Conservation (phyloP, 2,797 vertebrate genomes). For the Chelonia mydas region DNA sequence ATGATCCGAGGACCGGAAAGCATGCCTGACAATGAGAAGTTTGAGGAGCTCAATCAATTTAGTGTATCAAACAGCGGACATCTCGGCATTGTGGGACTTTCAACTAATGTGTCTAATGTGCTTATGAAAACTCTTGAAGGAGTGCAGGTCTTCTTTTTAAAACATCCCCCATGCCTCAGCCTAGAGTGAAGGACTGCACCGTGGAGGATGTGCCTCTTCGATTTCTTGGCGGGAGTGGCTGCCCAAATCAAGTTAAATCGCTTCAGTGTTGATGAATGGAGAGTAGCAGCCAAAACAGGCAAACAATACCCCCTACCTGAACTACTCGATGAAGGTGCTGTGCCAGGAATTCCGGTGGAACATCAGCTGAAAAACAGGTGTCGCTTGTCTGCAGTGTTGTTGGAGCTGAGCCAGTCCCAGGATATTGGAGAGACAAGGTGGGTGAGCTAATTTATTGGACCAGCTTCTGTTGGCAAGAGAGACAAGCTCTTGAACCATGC, state of each 20-base stretch:
- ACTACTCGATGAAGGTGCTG: fast-evolving
- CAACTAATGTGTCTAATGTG: neutral
- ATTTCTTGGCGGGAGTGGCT: neutral
- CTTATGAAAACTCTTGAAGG: fast-evolving
- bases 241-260: fast-evolving
- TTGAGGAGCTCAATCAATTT: neutral
- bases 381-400: neutral
- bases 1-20: neutral
- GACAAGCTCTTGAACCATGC: no score
- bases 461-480: no score
- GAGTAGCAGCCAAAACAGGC: fast-evolving
- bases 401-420: no score
- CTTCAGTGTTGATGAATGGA: neutral
- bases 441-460: no score
- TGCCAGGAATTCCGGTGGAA: fast-evolving
- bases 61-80: neutral
- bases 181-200: neutral
- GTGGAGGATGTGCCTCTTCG: neutral
- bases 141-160: neutral
- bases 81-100: neutral
- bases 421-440: no score
- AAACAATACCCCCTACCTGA: neutral
- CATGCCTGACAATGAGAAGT: fast-evolving
- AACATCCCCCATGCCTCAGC: fast-evolving
- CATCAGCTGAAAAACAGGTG: neutral